Conservation (phyloP, 2,888 invertebrate genomes). For the Clostera curtula region DNA sequence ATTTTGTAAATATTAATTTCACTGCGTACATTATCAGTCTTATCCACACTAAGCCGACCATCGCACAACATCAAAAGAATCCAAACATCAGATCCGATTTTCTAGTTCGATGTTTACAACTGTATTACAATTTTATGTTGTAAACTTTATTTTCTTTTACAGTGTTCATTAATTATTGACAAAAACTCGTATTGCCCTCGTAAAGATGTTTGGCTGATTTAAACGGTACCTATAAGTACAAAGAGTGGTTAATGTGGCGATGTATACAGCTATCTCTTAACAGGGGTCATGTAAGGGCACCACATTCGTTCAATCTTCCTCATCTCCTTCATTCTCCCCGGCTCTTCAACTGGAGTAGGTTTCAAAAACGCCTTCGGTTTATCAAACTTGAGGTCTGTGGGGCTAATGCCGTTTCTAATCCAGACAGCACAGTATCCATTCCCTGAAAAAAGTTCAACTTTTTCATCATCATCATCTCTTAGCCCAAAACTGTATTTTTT, state of each 20-base stretch:
- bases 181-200: constrained; percentile 27
- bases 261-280: constrained; percentile 12
- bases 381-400: constrained; percentile 32
- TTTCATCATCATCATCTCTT: too few species aligned
- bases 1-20: constrained; percentile 23
- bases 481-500: too few species aligned
- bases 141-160: constrained; percentile 61
- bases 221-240: constrained; percentile 18
- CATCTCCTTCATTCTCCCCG: constrained; percentile 18
- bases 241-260: neutral
- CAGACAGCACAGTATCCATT: too few species aligned
- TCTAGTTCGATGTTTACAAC: constrained; percentile 64
- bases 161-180: constrained; percentile 49
- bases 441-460: too few species aligned
- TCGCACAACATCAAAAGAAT: constrained; percentile 46
- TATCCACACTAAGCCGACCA: constrained; percentile 29
- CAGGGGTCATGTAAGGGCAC: constrained; percentile 50
- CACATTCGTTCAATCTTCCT: constrained; percentile 48
- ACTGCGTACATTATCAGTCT: constrained; percentile 4
- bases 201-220: constrained; percentile 33
- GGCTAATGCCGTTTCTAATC: neutral
- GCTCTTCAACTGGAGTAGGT: constrained; percentile 20
- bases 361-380: constrained; percentile 30
- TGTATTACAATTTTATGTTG: constrained; percentile 64
- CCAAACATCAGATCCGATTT: constrained; percentile 60